Evolutionary conservation across 2,113 vertebrate genomes (phyloP).

Genomic region (Alces alces): DNA sequence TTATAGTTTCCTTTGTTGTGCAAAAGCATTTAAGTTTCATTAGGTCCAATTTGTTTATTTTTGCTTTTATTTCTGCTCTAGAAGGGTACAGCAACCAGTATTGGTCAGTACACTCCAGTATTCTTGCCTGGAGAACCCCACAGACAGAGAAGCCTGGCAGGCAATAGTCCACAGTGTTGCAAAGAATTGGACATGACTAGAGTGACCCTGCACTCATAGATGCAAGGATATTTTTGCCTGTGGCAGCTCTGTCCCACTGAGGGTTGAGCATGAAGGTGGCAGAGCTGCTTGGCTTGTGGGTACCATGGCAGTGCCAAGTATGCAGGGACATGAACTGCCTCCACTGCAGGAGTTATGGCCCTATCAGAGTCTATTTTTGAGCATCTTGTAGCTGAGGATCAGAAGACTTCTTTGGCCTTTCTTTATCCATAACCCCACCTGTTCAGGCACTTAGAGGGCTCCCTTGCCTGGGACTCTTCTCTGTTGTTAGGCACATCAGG

Average conservation of each 20-base stretch:
- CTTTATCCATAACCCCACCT: neutral
- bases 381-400: neutral
- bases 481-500: neutral
- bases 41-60: no score
- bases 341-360: neutral
- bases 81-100: neutral
- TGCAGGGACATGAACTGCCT: neutral
- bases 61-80: neutral
- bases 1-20: no score
- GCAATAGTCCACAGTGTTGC: neutral
- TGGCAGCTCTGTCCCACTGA: neutral
- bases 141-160: neutral
- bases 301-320: neutral
- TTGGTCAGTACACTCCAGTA: neutral
- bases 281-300: neutral
- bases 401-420: neutral
- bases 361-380: neutral
- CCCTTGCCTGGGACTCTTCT: neutral
- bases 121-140: neutral
- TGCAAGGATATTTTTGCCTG: neutral
- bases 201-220: neutral
- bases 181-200: neutral
- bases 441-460: neutral
- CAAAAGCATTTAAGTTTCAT: no score
- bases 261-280: neutral